Percentiles rank a stretch among this genome's conserved stretches.
Evolutionary conservation across 2,888 invertebrate genomes (phyloP).

Genomic region (Lepidochitona cinerea): DNA sequence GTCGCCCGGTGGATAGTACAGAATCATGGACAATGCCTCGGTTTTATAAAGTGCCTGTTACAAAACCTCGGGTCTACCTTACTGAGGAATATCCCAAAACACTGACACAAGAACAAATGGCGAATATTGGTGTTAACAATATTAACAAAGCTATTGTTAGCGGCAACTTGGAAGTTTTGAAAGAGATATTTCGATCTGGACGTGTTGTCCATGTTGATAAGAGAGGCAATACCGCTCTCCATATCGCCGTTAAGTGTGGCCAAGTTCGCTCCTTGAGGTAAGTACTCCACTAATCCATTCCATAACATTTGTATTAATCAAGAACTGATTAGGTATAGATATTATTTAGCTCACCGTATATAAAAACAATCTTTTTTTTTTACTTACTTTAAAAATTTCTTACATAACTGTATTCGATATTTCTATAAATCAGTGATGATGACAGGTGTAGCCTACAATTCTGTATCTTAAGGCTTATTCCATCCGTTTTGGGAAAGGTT

Average conservation of each 20-base stretch:
- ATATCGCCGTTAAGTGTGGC: slow-evolving; percentile 32
- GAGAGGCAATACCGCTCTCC: slow-evolving; percentile 34
- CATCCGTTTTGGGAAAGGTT: too few species aligned
- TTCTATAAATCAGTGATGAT: too few species aligned
- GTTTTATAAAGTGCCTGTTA: neutral
- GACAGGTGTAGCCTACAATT: too few species aligned
- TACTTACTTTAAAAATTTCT: too few species aligned
- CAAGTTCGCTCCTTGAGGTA: slow-evolving; percentile 30
- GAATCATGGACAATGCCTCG: neutral
- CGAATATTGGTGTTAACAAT: neutral
- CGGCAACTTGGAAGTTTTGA: slow-evolving; percentile 23
- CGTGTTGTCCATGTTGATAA: slow-evolving; percentile 32
- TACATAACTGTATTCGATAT: too few species aligned
- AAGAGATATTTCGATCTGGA: slow-evolving; percentile 26
- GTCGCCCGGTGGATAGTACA: neutral
- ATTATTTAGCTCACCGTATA: too few species aligned
- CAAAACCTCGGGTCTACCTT: neutral
- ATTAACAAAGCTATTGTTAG: slow-evolving; percentile 26
- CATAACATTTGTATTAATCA: too few species aligned
- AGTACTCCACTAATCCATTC: too few species aligned
- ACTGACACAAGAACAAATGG: neutral
- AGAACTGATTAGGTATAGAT: too few species aligned
- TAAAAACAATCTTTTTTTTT: too few species aligned
- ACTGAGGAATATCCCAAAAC: neutral
- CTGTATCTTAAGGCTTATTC: too few species aligned